Conservation (phyloP, 1,140 invertebrate species). For the Hyles vespertilio region DNA sequence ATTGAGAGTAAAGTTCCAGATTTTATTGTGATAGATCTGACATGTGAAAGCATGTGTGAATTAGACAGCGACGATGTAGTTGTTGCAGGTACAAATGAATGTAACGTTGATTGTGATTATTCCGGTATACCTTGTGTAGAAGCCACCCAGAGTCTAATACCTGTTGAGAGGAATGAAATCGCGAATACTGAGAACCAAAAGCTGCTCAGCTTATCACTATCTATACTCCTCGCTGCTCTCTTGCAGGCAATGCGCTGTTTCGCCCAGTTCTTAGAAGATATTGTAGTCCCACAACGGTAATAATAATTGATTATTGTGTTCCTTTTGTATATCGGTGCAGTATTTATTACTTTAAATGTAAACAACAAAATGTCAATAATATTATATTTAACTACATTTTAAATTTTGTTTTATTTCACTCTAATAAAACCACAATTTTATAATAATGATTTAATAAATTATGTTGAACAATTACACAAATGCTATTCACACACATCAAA, state of each 20-base stretch:
- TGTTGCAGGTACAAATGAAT: conserved; percentile 49
- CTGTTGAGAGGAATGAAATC: conserved; percentile 61
- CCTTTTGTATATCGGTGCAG: conserved; percentile 47
- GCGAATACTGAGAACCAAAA: conserved; percentile 62
- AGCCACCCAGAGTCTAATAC: conserved; percentile 61
- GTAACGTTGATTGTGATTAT: conserved; percentile 57
- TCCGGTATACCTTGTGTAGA: conserved; percentile 52
- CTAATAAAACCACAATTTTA: conserved; percentile 10
- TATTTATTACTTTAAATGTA: conserved; percentile 44
- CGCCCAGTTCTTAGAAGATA: conserved; percentile 68
- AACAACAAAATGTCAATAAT: conserved; percentile 43
- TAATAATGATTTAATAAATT: conserved; percentile 73
- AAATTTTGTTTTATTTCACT: conserved; percentile 43
- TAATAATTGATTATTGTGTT: conserved; percentile 40
- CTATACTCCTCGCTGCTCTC: conserved; percentile 62
- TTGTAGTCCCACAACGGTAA: conserved; percentile 64
- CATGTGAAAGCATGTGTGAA: conserved; percentile 45
- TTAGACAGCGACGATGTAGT: conserved; percentile 18
- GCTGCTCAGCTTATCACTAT: conserved; percentile 63
- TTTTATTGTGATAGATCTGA: conserved; percentile 68
- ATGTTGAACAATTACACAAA: conserved; percentile 68
- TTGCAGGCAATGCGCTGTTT: conserved; percentile 69
- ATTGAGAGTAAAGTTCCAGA: conserved; percentile 38
- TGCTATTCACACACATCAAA: conserved; percentile 68
- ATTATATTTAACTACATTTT: conserved; percentile 63